These are phyloP conservation scores for Cistogaster globosa DNA, from an alignment of 2,888 invertebrate genomes.

Conservation along the genomic window DNA sequence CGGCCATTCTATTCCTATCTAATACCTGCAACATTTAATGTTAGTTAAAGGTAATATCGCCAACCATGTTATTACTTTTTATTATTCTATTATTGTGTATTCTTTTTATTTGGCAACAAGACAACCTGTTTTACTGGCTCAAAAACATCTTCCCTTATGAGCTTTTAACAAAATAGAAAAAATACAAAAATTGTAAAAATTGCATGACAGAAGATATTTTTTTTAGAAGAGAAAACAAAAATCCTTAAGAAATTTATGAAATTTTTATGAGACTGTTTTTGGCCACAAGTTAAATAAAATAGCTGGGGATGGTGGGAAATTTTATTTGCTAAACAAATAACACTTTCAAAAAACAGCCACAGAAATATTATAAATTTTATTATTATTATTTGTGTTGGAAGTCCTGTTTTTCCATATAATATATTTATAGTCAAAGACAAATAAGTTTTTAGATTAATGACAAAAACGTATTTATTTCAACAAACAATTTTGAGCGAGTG, in stretches of 20 bases:
- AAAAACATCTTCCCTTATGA: neutral
- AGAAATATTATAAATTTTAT: neutral
- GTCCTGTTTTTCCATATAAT: too few relatives aligned
- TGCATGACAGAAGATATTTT: neutral
- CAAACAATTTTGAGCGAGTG: too few relatives aligned
- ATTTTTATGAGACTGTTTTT: constrained; percentile 43
- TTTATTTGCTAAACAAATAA: constrained; percentile 6
- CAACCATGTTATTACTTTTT: constrained; percentile 19
- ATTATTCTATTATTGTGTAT: neutral
- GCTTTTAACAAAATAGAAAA: neutral
- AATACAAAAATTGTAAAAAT: neutral
- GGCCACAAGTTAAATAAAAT: constrained; percentile 45
- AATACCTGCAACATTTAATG: neutral
- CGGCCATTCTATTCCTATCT: neutral
- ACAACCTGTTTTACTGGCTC: constrained; percentile 1
- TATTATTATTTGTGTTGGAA: too few relatives aligned
- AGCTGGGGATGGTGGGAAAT: neutral
- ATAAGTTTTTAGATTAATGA: too few relatives aligned
- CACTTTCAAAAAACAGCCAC: neutral
- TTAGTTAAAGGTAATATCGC: neutral
- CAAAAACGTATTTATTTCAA: too few relatives aligned
- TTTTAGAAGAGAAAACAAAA: neutral
- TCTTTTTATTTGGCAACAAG: constrained; percentile 42
- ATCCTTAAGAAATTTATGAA: neutral
- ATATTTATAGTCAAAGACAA: too few relatives aligned